Conservation (phyloP, 2,113 vertebrate species). For the Ahaetulla prasina region DNA sequence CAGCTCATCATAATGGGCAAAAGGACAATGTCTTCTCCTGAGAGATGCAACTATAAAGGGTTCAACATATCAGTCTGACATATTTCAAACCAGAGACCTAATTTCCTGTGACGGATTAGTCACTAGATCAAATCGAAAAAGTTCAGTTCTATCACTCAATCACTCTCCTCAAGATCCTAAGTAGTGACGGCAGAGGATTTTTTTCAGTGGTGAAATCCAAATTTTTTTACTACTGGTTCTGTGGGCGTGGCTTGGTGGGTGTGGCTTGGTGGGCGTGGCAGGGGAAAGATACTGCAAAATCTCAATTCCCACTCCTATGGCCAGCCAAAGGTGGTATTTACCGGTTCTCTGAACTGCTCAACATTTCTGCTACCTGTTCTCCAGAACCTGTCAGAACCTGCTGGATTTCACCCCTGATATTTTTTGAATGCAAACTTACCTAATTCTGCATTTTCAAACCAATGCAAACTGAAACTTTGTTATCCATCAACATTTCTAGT, state of each 20-base stretch:
- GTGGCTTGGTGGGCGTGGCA: too few species aligned
- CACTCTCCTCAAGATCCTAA: background rate
- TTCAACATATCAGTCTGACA: background rate
- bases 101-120: background rate
- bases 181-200: background rate
- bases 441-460: background rate
- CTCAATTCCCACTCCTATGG: too few species aligned
- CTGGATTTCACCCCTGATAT: too few species aligned
- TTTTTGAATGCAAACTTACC: background rate
- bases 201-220: too few species aligned
- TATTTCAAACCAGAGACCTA: background rate
- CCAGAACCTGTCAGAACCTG: too few species aligned
- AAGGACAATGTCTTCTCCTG: background rate
- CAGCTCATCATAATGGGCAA: background rate
- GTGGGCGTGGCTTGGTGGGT: too few species aligned
- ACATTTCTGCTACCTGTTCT: too few species aligned
- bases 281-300: too few species aligned
- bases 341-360: too few species aligned
- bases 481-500: background rate
- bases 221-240: too few species aligned
- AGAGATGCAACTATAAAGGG: background rate
- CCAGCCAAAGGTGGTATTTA: too few species aligned
- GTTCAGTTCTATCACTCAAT: background rate
- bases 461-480: background rate
- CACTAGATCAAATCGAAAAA: background rate